Conservation (phyloP, 2,797 vertebrate genomes). For the Cheracebus regulus region DNA sequence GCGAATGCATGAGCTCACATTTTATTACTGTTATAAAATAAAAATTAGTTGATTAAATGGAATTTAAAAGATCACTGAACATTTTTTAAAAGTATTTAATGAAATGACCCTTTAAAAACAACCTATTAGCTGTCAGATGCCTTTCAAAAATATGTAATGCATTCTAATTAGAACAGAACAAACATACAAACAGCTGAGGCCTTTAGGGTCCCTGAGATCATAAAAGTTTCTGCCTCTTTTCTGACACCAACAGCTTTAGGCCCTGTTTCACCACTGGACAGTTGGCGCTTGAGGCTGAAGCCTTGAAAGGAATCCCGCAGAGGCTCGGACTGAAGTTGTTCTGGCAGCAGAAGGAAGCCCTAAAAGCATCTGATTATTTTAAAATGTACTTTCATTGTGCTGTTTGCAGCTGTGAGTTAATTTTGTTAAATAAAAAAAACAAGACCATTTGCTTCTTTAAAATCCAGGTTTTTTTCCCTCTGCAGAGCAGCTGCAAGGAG, state of each 20-base stretch:
- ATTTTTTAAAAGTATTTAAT: conserved; percentile 31
- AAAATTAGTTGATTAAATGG: conserved; percentile 34
- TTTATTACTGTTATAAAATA: conserved; percentile 52
- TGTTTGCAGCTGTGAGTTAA: conserved; percentile 75
- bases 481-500: conserved; percentile 60
- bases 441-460: conserved; percentile 68
- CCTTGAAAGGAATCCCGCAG: conserved; percentile 40
- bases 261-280: neutral
- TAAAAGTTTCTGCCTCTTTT: conserved; percentile 56
- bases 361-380: conserved; percentile 74
- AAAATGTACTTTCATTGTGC: conserved; percentile 68
- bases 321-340: conserved; percentile 43
- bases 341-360: conserved; percentile 64
- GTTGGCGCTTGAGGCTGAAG: neutral
- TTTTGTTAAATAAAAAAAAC: conserved; percentile 43
- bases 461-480: conserved; percentile 62
- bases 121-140: conserved; percentile 40
- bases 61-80: conserved; percentile 49
- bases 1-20: neutral
- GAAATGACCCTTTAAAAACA: conserved; percentile 54
- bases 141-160: conserved; percentile 41
- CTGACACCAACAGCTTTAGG: conserved; percentile 42
- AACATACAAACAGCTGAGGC: conserved; percentile 56
- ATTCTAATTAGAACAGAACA: conserved; percentile 62
- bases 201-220: conserved; percentile 35